Conservation (phyloP, 2,113 vertebrate genomes). For the Holacanthus passer region DNA sequence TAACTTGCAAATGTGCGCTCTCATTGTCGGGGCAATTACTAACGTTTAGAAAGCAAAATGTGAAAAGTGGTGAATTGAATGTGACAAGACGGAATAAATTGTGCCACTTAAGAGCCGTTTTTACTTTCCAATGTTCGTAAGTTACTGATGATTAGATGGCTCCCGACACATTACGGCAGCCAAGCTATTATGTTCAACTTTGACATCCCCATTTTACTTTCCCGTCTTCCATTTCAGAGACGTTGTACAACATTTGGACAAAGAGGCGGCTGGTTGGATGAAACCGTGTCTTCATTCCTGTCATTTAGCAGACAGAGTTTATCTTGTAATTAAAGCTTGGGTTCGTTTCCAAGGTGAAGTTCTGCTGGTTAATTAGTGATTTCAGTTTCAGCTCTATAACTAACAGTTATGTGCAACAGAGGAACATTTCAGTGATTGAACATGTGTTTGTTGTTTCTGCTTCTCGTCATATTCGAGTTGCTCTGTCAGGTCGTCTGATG, state of each 20-base stretch:
- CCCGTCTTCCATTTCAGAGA: slow-evolving; percentile 13
- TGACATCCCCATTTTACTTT: slow-evolving; percentile 32
- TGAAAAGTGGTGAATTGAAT: slow-evolving; percentile 43
- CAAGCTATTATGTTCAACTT: slow-evolving; percentile 38
- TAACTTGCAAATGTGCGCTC: slow-evolving; percentile 24
- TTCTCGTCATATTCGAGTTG: no score
- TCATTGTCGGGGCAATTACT: slow-evolving; percentile 42
- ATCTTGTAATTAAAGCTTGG: background rate
- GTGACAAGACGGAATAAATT: slow-evolving; percentile 60
- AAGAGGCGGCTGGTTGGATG: background rate
- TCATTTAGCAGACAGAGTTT: background rate
- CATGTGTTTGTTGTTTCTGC: no score
- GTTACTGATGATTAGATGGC: slow-evolving; percentile 47
- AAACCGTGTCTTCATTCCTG: background rate
- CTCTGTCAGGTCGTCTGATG: no score
- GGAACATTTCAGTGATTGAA: no score
- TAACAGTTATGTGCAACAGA: no score
- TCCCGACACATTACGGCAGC: slow-evolving; percentile 33
- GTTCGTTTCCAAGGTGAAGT: background rate
- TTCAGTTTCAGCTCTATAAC: background rate
- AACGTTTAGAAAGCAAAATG: slow-evolving; percentile 35
- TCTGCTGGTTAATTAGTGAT: slow-evolving; percentile 14
- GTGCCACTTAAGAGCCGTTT: slow-evolving; percentile 55
- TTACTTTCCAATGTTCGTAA: slow-evolving; percentile 12
- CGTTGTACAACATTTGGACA: slow-evolving; percentile 18